These are phyloP conservation scores for Tanytarsus gracilentus DNA, from an alignment of 2,888 invertebrate species.

Conservation along the genomic window DNA sequence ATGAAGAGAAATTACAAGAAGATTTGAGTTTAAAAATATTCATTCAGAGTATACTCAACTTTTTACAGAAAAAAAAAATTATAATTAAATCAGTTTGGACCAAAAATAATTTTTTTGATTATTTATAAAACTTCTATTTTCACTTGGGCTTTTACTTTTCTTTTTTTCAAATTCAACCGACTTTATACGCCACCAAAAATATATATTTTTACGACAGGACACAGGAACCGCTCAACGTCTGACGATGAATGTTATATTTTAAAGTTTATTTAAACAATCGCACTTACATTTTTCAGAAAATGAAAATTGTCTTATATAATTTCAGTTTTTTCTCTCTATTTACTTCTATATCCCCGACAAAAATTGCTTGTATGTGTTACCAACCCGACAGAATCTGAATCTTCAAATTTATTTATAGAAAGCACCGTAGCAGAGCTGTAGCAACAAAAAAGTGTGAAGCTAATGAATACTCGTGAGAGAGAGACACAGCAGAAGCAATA, in stretches of 20 bases:
- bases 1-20: too few species aligned
- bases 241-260: slow-evolving; percentile 29
- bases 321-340: slow-evolving; percentile 17
- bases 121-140: slow-evolving; percentile 30
- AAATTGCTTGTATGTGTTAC: slow-evolving; percentile 22
- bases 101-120: slow-evolving; percentile 29
- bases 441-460: slow-evolving; percentile 26
- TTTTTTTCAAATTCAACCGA: slow-evolving; percentile 20
- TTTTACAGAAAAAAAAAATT: slow-evolving; percentile 15
- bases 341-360: slow-evolving; percentile 15
- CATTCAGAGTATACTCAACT: too few species aligned
- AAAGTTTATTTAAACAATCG: slow-evolving; percentile 29
- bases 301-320: slow-evolving; percentile 28
- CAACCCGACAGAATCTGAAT: slow-evolving; percentile 23
- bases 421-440: slow-evolving; percentile 12
- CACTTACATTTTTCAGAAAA: slow-evolving; percentile 23
- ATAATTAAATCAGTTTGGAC: slow-evolving; percentile 25
- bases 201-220: slow-evolving; percentile 26
- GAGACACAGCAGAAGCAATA: too few species aligned
- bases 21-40: too few species aligned
- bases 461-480: slow-evolving; percentile 27
- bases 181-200: slow-evolving; percentile 24
- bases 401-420: slow-evolving; percentile 24
- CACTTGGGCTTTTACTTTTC: slow-evolving; percentile 24
- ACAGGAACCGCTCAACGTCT: slow-evolving; percentile 29